Evolutionary conservation across 2,888 invertebrate species (phyloP).

Genomic region (Pelosia muscerda): DNA sequence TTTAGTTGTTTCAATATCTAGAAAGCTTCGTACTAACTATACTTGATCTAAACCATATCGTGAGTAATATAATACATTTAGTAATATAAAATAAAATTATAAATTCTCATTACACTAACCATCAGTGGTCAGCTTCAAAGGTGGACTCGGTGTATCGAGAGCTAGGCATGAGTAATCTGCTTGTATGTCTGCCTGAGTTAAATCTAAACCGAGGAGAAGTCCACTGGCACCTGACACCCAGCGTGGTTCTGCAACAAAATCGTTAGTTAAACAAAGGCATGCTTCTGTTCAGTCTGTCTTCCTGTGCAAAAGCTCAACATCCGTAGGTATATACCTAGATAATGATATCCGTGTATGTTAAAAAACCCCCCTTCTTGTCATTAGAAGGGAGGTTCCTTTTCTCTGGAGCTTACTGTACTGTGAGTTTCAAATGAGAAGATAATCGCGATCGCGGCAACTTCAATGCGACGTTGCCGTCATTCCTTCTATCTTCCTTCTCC

Average conservation of each 20-base stretch:
- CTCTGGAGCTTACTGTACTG: too few relatives aligned
- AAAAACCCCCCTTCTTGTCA: too few relatives aligned
- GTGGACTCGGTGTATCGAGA: constrained; percentile 71
- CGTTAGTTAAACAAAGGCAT: not conserved
- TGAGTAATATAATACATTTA: not conserved
- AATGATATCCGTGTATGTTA: too few relatives aligned
- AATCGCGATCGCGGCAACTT: too few relatives aligned
- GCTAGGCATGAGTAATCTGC: constrained; percentile 81
- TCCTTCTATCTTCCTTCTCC: too few relatives aligned
- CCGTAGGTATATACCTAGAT: too few relatives aligned
- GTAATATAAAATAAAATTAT: not conserved
- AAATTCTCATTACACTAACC: constrained; percentile 60
- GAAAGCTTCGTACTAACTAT: not conserved
- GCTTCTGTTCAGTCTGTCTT: not conserved
- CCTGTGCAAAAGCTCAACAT: too few relatives aligned
- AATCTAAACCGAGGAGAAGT: constrained; percentile 72
- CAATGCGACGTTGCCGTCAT: too few relatives aligned
- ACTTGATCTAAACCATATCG: not conserved
- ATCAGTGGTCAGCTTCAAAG: constrained; percentile 78
- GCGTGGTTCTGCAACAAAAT: constrained; percentile 68
- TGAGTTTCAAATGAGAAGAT: too few relatives aligned
- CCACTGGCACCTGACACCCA: constrained; percentile 80
- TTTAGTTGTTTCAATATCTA: not conserved
- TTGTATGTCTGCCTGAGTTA: constrained; percentile 79
- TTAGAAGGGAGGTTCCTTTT: too few relatives aligned